Conservation (phyloP, 30 jellyfish, hydroid and myxozoan genomes). For the Thelohanellus kitauei region DNA sequence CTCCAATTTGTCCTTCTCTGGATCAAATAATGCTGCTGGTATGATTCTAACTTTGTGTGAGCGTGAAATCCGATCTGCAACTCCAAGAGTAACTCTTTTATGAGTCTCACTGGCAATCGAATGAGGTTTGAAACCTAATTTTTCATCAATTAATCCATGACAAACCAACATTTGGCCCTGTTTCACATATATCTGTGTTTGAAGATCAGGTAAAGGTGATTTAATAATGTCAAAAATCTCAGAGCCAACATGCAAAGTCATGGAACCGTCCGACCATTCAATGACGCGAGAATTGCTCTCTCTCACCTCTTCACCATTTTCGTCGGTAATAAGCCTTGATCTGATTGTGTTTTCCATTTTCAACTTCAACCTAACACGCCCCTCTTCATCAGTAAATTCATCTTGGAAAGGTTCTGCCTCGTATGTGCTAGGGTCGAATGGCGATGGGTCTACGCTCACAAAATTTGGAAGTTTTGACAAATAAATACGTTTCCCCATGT, state of each 20-base stretch:
- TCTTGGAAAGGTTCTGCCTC: constrained; percentile 70
- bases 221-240: constrained; percentile 61
- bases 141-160: constrained; percentile 32
- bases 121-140: constrained; percentile 48
- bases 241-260: constrained; percentile 60
- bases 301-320: constrained; percentile 28
- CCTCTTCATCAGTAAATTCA: constrained; percentile 56
- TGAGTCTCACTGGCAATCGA: constrained; percentile 78
- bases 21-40: constrained; percentile 54
- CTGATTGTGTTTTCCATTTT: constrained; percentile 84
- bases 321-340: constrained; percentile 40
- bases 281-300: constrained; percentile 71
- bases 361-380: constrained; percentile 47
- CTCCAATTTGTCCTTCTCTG: constrained; percentile 50
- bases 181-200: constrained; percentile 16
- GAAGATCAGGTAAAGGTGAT: constrained; percentile 62
- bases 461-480: constrained; percentile 64
- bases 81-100: constrained; percentile 50
- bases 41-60: constrained; percentile 53
- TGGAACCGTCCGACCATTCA: constrained; percentile 86
- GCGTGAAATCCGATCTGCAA: constrained; percentile 56
- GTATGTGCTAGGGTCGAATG: constrained; percentile 33
- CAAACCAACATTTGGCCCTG: neutral
- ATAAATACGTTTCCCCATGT: too few species aligned
- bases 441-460: constrained; percentile 57